These are phyloP conservation scores for Onthophagus taurus DNA, from an alignment of 1,140 invertebrate genomes.

Conservation along the genomic window DNA sequence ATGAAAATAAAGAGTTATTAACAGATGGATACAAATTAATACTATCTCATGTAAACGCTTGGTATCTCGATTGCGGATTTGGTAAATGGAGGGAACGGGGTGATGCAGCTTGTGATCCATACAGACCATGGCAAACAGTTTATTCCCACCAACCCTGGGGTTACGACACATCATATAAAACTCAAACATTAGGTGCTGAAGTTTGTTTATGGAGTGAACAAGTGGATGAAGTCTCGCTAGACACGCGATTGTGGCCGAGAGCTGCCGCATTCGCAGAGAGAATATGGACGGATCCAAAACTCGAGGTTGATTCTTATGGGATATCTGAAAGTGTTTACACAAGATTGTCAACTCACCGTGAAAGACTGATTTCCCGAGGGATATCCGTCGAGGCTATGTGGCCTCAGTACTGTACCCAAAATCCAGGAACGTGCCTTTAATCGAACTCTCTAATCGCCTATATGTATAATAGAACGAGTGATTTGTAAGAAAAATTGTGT, in stretches of 20 bases:
- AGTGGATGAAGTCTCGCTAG: slow-evolving; percentile 47
- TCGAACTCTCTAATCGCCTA: too few species aligned
- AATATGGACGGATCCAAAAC: slow-evolving; percentile 39
- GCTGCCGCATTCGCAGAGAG: slow-evolving; percentile 56
- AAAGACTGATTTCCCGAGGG: slow-evolving; percentile 50
- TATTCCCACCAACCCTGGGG: slow-evolving; percentile 72
- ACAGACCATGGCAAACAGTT: slow-evolving; percentile 72
- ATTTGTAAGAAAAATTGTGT: too few species aligned
- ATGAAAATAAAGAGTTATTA: slow-evolving; percentile 60
- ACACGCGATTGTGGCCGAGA: slow-evolving; percentile 60
- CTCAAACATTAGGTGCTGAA: slow-evolving; percentile 52
- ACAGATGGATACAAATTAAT: slow-evolving; percentile 67
- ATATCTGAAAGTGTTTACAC: slow-evolving; percentile 50
- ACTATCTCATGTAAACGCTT: slow-evolving; percentile 72
- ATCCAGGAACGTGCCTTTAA: slow-evolving; percentile 59
- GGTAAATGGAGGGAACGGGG: slow-evolving; percentile 64
- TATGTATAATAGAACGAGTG: too few species aligned
- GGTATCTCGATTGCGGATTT: slow-evolving; percentile 79
- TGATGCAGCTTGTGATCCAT: slow-evolving; percentile 67
- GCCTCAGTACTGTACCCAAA: slow-evolving; percentile 65
- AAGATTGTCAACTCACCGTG: slow-evolving; percentile 53
- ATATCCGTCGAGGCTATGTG: slow-evolving; percentile 59
- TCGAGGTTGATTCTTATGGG: slow-evolving; percentile 21
- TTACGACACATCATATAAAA: slow-evolving; percentile 27
- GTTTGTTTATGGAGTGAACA: slow-evolving; percentile 67